These are phyloP conservation scores for Bradypodion ventrale DNA, from an alignment of 2,797 vertebrate species.

Conservation along the genomic window DNA sequence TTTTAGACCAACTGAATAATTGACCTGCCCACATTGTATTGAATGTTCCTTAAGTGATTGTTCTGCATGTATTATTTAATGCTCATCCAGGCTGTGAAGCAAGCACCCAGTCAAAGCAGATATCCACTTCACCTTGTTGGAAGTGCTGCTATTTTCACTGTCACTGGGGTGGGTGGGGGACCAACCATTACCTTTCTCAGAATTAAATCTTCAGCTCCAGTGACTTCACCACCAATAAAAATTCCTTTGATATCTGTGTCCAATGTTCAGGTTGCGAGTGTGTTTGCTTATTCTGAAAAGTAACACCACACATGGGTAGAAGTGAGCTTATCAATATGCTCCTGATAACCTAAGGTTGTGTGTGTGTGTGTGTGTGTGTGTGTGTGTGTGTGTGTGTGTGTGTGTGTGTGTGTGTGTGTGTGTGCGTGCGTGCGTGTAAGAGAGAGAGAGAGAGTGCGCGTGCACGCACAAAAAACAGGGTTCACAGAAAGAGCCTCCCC, in stretches of 20 bases:
- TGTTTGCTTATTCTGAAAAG: not conserved
- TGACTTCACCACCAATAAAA: not conserved
- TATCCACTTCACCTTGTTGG: slow-evolving; percentile 16
- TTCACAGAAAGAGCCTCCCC: no score
- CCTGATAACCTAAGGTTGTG: not conserved
- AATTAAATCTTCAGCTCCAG: not conserved
- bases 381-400: no score
- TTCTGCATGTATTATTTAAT: slow-evolving; percentile 70
- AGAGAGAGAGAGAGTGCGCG: no score
- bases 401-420: no score
- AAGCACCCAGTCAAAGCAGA: slow-evolving; percentile 37
- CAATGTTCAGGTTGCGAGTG: not conserved
- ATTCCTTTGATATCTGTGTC: not conserved
- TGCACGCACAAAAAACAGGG: no score
- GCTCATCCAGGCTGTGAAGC: slow-evolving; percentile 54
- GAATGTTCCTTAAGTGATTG: slow-evolving; percentile 64
- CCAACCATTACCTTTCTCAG: slow-evolving; percentile 20
- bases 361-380: no score
- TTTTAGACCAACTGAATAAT: slow-evolving; percentile 67
- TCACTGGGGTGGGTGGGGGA: not conserved
- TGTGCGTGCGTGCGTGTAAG: no score
- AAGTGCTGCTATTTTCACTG: not conserved
- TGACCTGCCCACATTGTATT: slow-evolving; percentile 62
- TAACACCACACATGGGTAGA: not conserved
- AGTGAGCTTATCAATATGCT: not conserved